phyloP scores from a whole-genome alignment of 2,888 invertebrate genomes.

The Labia minor region DNA sequence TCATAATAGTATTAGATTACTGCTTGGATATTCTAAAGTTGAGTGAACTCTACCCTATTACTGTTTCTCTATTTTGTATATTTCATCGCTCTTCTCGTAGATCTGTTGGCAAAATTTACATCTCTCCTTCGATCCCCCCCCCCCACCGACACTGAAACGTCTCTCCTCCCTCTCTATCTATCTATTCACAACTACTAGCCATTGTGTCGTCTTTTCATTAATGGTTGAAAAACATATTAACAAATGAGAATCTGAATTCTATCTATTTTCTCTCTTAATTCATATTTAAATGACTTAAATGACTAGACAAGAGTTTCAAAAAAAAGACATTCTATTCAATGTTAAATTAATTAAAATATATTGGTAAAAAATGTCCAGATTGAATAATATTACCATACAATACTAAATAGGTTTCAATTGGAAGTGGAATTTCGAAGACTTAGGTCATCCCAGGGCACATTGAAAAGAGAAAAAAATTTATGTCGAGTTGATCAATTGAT shows the following conservation, averaged over 20 bases:
- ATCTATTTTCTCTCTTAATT: not conserved
- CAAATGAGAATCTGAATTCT: not conserved
- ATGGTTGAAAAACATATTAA: not conserved
- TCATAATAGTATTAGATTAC: not conserved
- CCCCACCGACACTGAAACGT: too few relatives aligned
- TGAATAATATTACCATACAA: conserved; percentile 13
- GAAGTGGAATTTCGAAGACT: conserved; percentile 5
- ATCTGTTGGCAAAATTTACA: not conserved
- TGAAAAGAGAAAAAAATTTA: not conserved
- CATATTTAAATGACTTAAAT: not conserved
- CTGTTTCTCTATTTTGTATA: not conserved
- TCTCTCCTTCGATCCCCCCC: not conserved
- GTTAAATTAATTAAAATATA: conserved; percentile 13
- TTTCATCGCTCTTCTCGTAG: not conserved
- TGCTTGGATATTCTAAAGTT: not conserved
- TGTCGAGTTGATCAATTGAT: conserved; percentile 1
- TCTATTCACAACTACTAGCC: too few relatives aligned
- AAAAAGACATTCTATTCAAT: not conserved
- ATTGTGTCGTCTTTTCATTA: not conserved
- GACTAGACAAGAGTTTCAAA: not conserved
- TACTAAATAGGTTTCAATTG: conserved; percentile 13
- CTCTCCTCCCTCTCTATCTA: too few relatives aligned
- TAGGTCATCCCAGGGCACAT: not conserved
- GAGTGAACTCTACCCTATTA: not conserved
- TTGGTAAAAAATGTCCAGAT: conserved; percentile 5